A percentile compares a stretch with the other conserved stretches of the same genome.
phyloP scores from a whole-genome alignment of 1,140 invertebrate genomes.

The Batillaria attramentaria region DNA sequence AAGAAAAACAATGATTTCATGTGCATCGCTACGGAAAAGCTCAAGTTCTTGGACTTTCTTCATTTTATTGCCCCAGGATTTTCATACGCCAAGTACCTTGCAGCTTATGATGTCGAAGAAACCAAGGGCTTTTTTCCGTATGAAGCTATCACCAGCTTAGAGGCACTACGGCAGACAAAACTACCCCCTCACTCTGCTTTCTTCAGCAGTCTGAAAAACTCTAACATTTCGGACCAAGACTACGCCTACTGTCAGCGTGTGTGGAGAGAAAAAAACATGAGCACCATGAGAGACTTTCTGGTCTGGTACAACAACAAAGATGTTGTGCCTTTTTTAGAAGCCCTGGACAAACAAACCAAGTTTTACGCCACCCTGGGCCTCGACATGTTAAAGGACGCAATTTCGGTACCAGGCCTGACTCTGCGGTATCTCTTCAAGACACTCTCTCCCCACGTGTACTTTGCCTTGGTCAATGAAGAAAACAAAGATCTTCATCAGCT shows the following conservation, averaged over 20 bases:
- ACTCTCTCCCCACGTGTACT: constrained; percentile 4
- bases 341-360: constrained; percentile 28
- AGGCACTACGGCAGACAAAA: constrained; percentile 23
- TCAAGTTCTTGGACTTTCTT: constrained; percentile 43
- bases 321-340: constrained; percentile 34
- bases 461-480: constrained; percentile 38
- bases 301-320: constrained; percentile 47
- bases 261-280: constrained; percentile 44
- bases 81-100: constrained; percentile 37
- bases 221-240: constrained; percentile 36
- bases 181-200: constrained; percentile 36
- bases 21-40: constrained; percentile 29
- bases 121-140: not conserved
- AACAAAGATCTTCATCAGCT: constrained; percentile 34
- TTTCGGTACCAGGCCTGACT: constrained; percentile 42
- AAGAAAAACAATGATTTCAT: constrained; percentile 43
- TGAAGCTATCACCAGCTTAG: too few relatives aligned
- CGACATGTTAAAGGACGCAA: constrained; percentile 43
- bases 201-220: constrained; percentile 32
- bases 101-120: constrained; percentile 35
- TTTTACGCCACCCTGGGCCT: constrained; percentile 35
- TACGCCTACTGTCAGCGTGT: constrained; percentile 31
- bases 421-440: constrained; percentile 40
- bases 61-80: constrained; percentile 43
- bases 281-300: constrained; percentile 39